phyloP scores from a whole-genome alignment of 2,797 vertebrate species.

The Microctenopoma lineatum region DNA sequence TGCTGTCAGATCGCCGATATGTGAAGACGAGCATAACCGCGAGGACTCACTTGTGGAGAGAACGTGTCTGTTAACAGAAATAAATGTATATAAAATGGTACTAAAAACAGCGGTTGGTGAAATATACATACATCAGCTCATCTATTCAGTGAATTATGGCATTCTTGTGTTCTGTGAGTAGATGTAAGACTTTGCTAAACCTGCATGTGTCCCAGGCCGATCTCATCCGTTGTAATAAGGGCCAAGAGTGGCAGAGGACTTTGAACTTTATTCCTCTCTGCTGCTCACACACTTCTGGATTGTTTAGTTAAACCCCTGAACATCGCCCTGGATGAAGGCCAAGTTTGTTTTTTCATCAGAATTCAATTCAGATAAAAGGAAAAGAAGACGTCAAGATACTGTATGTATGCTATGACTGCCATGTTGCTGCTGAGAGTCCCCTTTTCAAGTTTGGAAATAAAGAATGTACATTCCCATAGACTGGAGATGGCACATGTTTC shows the following conservation, averaged over 20 bases:
- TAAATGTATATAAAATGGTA: conserved; percentile 13
- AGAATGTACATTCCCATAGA: conserved; percentile 75
- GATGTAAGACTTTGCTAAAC: conserved; percentile 9
- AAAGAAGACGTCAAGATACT: conserved; percentile 36
- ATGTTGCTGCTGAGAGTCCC: conserved; percentile 69
- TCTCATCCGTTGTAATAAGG: conserved; percentile 3
- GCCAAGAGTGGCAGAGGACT: conserved; percentile 7
- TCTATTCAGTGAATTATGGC: conserved; percentile 27
- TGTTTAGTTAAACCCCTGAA: conserved; percentile 23
- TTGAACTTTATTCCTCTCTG: background rate
- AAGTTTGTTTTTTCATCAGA: conserved; percentile 16
- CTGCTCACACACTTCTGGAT: conserved; percentile 4
- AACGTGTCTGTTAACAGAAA: background rate
- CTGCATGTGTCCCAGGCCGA: conserved; percentile 29
- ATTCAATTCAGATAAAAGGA: conserved; percentile 27
- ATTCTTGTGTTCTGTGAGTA: conserved; percentile 33
- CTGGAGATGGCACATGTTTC: conserved; percentile 14
- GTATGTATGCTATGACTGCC: conserved; percentile 53
- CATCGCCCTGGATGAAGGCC: conserved; percentile 18
- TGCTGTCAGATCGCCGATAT: conserved; percentile 15
- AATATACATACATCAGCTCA: conserved; percentile 21
- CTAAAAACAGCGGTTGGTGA: conserved; percentile 2
- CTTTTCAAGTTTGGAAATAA: conserved; percentile 78
- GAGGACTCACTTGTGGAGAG: background rate
- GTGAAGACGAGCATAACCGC: background rate